Evolutionary conservation across 2,113 vertebrate genomes (phyloP).

Genomic region (Perca fluviatilis): DNA sequence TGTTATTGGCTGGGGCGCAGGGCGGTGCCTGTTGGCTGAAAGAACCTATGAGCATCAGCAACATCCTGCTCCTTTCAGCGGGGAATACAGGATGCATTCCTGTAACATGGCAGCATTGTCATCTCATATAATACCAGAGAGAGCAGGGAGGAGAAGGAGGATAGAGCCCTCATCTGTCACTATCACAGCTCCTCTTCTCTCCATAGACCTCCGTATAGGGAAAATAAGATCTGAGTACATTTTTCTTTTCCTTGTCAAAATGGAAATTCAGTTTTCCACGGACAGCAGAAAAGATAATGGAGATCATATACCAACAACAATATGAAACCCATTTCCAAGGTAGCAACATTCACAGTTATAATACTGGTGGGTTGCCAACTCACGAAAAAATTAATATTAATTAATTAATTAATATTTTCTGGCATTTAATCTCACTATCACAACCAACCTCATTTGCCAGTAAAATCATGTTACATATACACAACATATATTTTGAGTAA

Average conservation of each 20-base stretch:
- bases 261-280: slow-evolving; percentile 1
- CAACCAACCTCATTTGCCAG: not conserved
- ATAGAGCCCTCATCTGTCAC: slow-evolving; percentile 43
- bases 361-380: not conserved
- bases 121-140: slow-evolving; percentile 49
- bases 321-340: not conserved
- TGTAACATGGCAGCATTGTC: slow-evolving; percentile 64
- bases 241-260: not conserved
- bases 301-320: not conserved
- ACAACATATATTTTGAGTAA: too few relatives aligned
- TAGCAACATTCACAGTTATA: not conserved
- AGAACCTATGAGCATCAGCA: slow-evolving; percentile 82
- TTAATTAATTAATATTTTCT: not conserved
- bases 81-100: slow-evolving; percentile 64
- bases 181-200: slow-evolving; percentile 30
- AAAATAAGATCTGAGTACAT: not conserved
- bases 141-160: slow-evolving; percentile 21
- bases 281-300: not conserved
- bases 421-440: not conserved
- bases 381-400: not conserved
- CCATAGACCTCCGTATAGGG: not conserved
- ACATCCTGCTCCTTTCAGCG: slow-evolving; percentile 73
- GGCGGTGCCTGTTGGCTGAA: slow-evolving; percentile 70
- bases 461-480: not conserved
- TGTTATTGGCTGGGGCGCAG: slow-evolving; percentile 73